These are phyloP conservation scores for Montipora foliosa DNA, from an alignment of 64 coral and sea anemone species.

Conservation along the genomic window DNA sequence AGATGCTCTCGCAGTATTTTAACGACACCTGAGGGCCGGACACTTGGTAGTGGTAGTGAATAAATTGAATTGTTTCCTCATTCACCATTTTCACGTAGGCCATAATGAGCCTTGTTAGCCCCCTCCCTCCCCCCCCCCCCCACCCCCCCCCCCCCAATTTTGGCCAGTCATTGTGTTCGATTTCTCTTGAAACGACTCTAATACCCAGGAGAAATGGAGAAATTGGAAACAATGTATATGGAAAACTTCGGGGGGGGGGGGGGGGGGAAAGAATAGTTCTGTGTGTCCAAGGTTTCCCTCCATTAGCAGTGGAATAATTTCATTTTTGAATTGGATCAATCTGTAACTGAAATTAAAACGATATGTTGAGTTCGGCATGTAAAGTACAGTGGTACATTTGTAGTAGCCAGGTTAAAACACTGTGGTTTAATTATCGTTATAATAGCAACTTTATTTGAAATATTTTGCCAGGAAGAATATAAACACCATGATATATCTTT, in stretches of 20 bases:
- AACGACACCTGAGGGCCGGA: constrained; percentile 16
- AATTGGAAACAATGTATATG: no score
- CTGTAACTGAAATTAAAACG: constrained; percentile 9
- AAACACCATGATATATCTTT: background rate
- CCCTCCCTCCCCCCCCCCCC: no score
- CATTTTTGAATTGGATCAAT: constrained; percentile 15
- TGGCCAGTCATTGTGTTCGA: background rate
- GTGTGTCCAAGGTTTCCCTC: constrained; percentile 12
- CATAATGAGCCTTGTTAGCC: constrained; percentile 1
- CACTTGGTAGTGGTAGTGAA: constrained; percentile 25
- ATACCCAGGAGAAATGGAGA: background rate
- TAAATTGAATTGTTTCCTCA: constrained; percentile 28
- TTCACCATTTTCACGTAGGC: constrained; percentile 4
- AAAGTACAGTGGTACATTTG: background rate
- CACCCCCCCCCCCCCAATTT: background rate
- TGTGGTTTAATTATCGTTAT: background rate
- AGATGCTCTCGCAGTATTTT: constrained; percentile 34
- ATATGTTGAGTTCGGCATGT: background rate
- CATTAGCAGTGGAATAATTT: constrained; percentile 1
- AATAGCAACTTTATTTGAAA: background rate
- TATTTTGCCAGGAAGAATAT: background rate
- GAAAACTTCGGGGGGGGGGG: background rate
- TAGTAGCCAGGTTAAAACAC: background rate
- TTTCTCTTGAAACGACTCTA: constrained; percentile 5
- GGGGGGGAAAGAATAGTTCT: constrained; percentile 14